A percentile compares a stretch with the other conserved stretches of the same genome.
phyloP scores from a whole-genome alignment of 2,113 vertebrate genomes.

The Propithecus coquereli region DNA sequence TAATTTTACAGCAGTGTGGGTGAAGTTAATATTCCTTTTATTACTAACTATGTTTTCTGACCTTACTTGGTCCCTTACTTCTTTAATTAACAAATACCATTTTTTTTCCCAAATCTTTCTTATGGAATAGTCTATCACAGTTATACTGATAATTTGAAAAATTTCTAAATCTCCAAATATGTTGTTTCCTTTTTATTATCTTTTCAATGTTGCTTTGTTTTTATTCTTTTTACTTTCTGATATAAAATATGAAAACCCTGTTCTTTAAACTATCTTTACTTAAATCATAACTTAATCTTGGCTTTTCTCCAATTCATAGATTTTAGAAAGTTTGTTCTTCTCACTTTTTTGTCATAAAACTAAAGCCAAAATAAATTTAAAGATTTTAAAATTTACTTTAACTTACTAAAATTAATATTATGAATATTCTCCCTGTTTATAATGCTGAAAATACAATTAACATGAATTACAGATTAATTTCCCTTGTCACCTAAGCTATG shows the following conservation, averaged over 20 bases:
- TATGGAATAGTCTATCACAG: neutral
- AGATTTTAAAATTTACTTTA: neutral
- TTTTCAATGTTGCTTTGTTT: neutral
- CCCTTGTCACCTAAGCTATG: neutral
- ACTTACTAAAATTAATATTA: neutral
- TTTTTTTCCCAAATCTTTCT: neutral
- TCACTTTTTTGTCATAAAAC: neutral
- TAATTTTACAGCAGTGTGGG: neutral
- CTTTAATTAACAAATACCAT: neutral
- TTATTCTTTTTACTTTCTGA: neutral
- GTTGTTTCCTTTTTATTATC: neutral
- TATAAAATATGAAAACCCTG: neutral
- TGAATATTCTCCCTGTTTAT: neutral
- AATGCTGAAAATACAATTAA: neutral
- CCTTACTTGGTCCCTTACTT: neutral
- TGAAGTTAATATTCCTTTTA: neutral
- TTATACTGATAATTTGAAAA: neutral
- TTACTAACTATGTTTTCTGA: neutral
- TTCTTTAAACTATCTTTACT: neutral
- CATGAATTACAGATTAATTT: conserved; percentile 30
- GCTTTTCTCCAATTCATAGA: neutral
- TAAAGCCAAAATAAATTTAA: neutral
- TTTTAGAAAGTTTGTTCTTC: neutral
- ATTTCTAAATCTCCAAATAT: neutral
- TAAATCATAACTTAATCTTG: neutral